phyloP scores from a whole-genome alignment of 2,797 vertebrate genomes.

The Lindbergichthys nudifrons region DNA sequence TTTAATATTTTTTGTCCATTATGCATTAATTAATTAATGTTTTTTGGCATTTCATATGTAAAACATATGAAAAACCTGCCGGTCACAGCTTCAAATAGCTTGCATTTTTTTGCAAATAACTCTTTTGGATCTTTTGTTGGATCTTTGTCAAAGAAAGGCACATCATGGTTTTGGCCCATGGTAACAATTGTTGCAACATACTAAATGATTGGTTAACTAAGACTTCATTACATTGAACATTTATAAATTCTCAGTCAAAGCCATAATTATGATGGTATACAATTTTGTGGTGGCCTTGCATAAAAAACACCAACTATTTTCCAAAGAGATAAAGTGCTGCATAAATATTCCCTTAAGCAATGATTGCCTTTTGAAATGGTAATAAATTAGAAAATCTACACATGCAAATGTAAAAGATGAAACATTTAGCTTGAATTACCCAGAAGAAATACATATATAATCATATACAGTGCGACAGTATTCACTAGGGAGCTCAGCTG shows the following conservation, averaged over 20 bases:
- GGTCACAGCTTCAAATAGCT: neutral
- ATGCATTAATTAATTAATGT: neutral
- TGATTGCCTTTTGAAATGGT: conserved; percentile 1
- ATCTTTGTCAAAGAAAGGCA: no score
- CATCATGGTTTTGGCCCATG: neutral
- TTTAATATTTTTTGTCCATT: neutral
- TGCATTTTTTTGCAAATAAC: neutral
- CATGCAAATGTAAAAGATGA: conserved; percentile 8
- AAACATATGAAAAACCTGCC: neutral
- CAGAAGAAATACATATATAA: conserved; percentile 1
- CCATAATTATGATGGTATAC: neutral
- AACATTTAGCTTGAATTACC: conserved; percentile 5
- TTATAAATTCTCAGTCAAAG: neutral
- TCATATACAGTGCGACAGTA: conserved; percentile 1
- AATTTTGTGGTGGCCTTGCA: neutral
- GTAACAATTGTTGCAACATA: neutral
- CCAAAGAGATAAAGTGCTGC: neutral
- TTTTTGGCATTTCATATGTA: neutral
- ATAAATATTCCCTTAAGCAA: conserved; percentile 5
- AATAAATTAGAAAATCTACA: conserved; percentile 9
- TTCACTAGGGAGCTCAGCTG: conserved; percentile 10
- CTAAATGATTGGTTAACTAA: neutral
- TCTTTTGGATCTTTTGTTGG: neutral
- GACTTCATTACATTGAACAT: neutral
- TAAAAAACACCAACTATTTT: neutral